These are phyloP conservation scores for Chrysolina americana DNA, from an alignment of 2,888 invertebrate species.

Conservation along the genomic window DNA sequence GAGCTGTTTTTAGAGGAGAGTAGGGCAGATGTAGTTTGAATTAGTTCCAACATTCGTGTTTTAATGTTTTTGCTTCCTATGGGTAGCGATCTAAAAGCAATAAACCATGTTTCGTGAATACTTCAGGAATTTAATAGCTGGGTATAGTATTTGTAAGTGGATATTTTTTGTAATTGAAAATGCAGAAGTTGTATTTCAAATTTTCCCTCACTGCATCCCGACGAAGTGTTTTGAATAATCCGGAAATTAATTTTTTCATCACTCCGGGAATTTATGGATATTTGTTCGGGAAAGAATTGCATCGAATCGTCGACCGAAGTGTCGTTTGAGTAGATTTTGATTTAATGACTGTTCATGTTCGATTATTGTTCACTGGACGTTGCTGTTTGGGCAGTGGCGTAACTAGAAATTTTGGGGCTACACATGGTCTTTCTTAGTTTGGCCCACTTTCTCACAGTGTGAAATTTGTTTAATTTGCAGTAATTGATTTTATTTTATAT, in stretches of 20 bases:
- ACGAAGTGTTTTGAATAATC: conserved; percentile 27
- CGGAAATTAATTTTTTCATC: conserved; percentile 31
- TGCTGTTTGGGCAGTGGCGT: too few species aligned
- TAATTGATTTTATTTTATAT: too few species aligned
- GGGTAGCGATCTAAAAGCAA: not conserved
- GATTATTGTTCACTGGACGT: too few species aligned
- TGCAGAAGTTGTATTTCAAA: conserved; percentile 34
- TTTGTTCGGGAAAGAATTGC: not conserved
- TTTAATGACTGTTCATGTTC: not conserved
- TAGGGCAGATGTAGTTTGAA: not conserved
- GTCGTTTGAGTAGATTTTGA: not conserved
- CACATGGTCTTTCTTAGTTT: too few species aligned
- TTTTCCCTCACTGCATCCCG: conserved; percentile 35
- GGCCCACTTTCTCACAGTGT: too few species aligned
- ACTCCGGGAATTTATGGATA: conserved; percentile 11
- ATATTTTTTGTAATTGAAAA: conserved; percentile 28
- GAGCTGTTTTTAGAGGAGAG: not conserved
- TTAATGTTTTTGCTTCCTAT: not conserved
- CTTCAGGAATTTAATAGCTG: not conserved
- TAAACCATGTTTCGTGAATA: not conserved
- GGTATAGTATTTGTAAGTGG: conserved; percentile 19
- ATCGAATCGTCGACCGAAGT: not conserved
- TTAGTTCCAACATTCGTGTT: not conserved
- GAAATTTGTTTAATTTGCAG: too few species aligned
- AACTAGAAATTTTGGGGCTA: too few species aligned